Conservation (phyloP, 2,888 invertebrate species). For the Rhamnusium bicolor region DNA sequence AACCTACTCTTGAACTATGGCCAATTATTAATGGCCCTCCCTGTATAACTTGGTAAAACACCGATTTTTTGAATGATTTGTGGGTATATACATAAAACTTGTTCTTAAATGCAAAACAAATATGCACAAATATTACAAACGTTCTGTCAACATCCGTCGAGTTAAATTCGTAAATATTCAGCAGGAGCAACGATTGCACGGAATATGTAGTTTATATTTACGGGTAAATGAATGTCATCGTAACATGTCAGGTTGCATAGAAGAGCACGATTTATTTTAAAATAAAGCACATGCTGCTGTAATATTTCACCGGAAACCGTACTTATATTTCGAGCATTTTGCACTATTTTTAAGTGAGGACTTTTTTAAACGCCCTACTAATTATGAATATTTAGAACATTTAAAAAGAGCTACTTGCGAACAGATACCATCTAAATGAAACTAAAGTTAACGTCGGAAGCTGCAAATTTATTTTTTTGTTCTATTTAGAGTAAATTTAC, state of each 20-base stretch:
- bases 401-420: too few relatives aligned
- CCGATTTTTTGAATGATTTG: neutral
- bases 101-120: neutral
- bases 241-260: conserved; percentile 38
- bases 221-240: conserved; percentile 45
- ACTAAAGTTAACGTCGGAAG: too few relatives aligned
- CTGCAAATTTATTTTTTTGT: too few relatives aligned
- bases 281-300: conserved; percentile 43
- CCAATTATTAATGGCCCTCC: too few relatives aligned
- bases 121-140: neutral
- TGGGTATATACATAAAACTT: neutral
- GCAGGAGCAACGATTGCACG: conserved; percentile 27
- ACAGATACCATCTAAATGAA: too few relatives aligned
- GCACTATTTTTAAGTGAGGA: conserved; percentile 1
- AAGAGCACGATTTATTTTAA: conserved; percentile 45
- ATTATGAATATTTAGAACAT: too few relatives aligned
- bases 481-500: too few relatives aligned
- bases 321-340: conserved; percentile 38
- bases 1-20: too few relatives aligned
- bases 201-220: conserved; percentile 32
- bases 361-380: neutral
- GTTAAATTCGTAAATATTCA: conserved; percentile 15
- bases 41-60: too few relatives aligned
- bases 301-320: conserved; percentile 47
- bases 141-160: neutral